These are phyloP conservation scores for Centroberyx gerrardi DNA, from an alignment of 2,797 vertebrate genomes.

Conservation along the genomic window DNA sequence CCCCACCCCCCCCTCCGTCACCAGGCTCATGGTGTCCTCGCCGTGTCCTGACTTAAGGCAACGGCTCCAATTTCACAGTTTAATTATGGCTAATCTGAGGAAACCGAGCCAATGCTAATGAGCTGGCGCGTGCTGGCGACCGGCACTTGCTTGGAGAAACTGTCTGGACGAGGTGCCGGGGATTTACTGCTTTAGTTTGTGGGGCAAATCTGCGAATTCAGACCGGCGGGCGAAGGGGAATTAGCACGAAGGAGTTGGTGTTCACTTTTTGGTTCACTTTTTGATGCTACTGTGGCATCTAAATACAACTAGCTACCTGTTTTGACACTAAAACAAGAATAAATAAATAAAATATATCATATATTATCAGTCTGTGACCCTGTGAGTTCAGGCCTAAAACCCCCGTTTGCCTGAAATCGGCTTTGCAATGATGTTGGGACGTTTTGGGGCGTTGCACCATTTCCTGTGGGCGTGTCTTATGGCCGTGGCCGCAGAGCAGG, in stretches of 20 bases:
- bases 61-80: constrained; percentile 92
- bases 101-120: constrained; percentile 90
- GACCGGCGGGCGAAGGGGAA: neutral
- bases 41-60: constrained; percentile 86
- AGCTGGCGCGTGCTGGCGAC: constrained; percentile 75
- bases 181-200: constrained; percentile 51
- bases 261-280: neutral
- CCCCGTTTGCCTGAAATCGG: too few relatives aligned
- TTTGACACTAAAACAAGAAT: neutral
- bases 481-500: too few relatives aligned
- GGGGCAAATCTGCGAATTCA: neutral
- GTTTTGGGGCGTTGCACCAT: too few relatives aligned
- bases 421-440: too few relatives aligned
- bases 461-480: too few relatives aligned
- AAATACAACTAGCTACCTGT: neutral
- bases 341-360: neutral
- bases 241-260: neutral
- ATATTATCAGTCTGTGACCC: too few relatives aligned
- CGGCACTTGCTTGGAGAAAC: constrained; percentile 31
- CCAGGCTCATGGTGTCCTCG: constrained; percentile 81
- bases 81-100: constrained; percentile 95
- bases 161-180: constrained; percentile 61
- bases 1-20: constrained; percentile 77
- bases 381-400: too few relatives aligned
- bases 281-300: too few relatives aligned